Percentiles rank a stretch among this genome's conserved stretches.
Evolutionary conservation across 2,113 vertebrate genomes (phyloP).

Genomic region (Parotia lawesii): DNA sequence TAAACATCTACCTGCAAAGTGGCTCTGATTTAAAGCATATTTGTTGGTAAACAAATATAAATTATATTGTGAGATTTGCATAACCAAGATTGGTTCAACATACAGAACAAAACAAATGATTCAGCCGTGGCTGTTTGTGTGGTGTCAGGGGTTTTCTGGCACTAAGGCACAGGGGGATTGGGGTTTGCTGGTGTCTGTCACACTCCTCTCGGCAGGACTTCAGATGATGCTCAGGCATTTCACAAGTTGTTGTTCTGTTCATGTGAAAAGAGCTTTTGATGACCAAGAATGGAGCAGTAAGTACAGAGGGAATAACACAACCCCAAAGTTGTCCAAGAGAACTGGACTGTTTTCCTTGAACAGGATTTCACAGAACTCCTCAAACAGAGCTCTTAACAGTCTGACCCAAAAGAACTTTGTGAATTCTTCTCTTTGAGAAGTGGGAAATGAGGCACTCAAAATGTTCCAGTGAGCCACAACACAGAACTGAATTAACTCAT

Average conservation of each 20-base stretch:
- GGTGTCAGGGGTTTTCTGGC: background rate
- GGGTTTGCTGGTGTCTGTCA: background rate
- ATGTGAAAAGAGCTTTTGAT: background rate
- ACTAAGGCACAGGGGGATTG: background rate
- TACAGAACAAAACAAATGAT: rapidly evolving
- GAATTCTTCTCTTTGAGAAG: background rate
- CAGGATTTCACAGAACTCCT: background rate
- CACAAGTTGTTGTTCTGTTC: background rate
- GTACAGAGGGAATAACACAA: background rate
- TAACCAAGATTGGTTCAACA: background rate
- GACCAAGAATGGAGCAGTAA: background rate
- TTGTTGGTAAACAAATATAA: background rate
- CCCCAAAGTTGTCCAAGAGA: background rate
- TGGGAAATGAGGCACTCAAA: background rate
- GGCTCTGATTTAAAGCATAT: background rate
- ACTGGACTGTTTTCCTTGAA: background rate
- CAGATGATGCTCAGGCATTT: background rate
- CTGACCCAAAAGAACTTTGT: background rate
- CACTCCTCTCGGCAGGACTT: background rate
- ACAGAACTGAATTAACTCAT: background rate
- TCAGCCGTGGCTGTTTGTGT: background rate
- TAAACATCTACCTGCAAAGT: background rate
- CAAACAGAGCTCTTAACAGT: background rate
- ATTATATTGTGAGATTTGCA: background rate
- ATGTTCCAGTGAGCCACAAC: background rate